These are phyloP conservation scores for Edolisoma coerulescens DNA, from an alignment of 2,113 vertebrate genomes.

Conservation along the genomic window DNA sequence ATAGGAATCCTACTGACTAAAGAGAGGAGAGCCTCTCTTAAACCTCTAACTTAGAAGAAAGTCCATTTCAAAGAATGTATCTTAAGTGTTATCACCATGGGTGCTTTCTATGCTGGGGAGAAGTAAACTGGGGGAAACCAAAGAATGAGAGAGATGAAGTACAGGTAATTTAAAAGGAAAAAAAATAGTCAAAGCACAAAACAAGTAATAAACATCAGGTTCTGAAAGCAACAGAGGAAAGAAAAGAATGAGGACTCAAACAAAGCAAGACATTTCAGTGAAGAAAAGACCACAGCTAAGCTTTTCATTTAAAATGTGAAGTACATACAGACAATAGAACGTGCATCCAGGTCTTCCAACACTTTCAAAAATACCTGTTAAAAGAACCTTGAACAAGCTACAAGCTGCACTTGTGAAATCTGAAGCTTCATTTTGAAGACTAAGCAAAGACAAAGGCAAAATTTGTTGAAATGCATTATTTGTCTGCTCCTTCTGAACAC, in stretches of 20 bases:
- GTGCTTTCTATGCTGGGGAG: neutral
- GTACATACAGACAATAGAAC: neutral
- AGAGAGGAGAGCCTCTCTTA: neutral
- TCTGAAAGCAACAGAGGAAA: neutral
- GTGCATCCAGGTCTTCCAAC: neutral
- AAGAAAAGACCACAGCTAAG: neutral
- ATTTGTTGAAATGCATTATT: neutral
- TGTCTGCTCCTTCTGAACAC: neutral
- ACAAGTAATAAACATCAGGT: neutral
- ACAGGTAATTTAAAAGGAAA: neutral
- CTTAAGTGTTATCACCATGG: neutral
- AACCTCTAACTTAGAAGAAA: neutral
- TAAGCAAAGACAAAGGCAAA: conserved; percentile 17
- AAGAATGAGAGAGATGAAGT: neutral
- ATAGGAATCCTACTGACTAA: neutral
- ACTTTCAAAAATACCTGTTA: neutral
- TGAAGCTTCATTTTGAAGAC: neutral
- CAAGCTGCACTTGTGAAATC: neutral
- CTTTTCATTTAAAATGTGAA: neutral
- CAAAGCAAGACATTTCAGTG: neutral
- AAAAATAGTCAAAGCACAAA: neutral
- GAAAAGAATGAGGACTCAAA: neutral
- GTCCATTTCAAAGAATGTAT: neutral
- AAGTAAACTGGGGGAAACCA: neutral
- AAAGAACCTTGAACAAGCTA: neutral